These are phyloP conservation scores for Gymnocephalus cernua DNA, from an alignment of 2,113 vertebrate species.

Conservation along the genomic window DNA sequence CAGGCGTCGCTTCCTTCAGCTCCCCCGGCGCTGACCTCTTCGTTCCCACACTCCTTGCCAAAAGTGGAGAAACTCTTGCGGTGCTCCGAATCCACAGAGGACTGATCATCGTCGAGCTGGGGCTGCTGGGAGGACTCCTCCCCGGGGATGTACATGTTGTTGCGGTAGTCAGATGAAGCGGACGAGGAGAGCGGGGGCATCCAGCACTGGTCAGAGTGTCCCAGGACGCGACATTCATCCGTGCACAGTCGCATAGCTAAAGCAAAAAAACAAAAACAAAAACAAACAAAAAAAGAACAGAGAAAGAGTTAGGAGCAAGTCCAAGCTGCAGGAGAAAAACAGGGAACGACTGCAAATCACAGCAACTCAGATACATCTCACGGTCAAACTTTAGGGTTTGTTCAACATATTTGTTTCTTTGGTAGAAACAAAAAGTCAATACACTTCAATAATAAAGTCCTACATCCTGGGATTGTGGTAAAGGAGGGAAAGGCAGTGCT, in stretches of 20 bases:
- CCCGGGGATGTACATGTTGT: slow-evolving; percentile 97
- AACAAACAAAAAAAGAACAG: not conserved
- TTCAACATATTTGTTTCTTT: not conserved
- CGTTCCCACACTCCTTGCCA: slow-evolving; percentile 89
- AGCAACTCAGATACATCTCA: not conserved
- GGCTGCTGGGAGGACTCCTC: slow-evolving; percentile 88
- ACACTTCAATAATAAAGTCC: slow-evolving; percentile 32
- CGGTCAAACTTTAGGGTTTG: not conserved
- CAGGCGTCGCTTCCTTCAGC: slow-evolving; percentile 72
- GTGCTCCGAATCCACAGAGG: slow-evolving; percentile 85
- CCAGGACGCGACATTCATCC: slow-evolving; percentile 94
- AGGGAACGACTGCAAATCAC: too few species aligned
- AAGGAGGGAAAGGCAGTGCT: not conserved
- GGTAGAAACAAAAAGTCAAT: slow-evolving; percentile 17
- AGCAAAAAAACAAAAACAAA: not conserved
- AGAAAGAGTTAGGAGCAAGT: slow-evolving; percentile 7
- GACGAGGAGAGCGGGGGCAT: slow-evolving; percentile 93
- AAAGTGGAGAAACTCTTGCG: slow-evolving; percentile 98
- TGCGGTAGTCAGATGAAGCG: slow-evolving; percentile 91
- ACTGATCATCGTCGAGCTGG: slow-evolving; percentile 87
- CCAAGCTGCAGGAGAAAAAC: not conserved
- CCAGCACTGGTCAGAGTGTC: slow-evolving; percentile 99
- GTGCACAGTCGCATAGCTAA: slow-evolving; percentile 96
- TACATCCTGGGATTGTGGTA: not conserved
- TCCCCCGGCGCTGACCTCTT: slow-evolving; percentile 79